Percentiles rank a stretch among this genome's conserved stretches.
Evolutionary conservation across 2,113 vertebrate species (phyloP).

Genomic region (Cygnus atratus): DNA sequence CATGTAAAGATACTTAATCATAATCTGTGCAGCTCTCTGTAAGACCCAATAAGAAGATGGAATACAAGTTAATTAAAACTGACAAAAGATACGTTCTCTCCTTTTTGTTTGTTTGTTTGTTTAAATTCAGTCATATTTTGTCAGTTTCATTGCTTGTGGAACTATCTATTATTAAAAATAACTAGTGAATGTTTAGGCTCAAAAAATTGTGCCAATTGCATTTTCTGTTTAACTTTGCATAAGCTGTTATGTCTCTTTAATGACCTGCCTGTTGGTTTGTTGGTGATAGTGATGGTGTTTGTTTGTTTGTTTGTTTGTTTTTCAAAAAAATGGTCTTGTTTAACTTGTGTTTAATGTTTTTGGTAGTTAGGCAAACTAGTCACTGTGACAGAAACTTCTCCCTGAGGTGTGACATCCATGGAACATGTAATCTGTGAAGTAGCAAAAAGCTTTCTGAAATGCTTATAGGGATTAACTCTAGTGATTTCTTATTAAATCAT

Average conservation of each 20-base stretch:
- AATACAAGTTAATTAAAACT: neutral
- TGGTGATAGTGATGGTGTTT: too few relatives aligned
- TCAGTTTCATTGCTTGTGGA: neutral
- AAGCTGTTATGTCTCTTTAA: neutral
- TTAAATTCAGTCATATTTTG: neutral
- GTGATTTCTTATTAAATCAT: neutral
- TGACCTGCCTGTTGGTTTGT: neutral
- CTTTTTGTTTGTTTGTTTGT: too few relatives aligned
- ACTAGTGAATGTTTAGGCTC: neutral
- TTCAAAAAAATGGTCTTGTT: neutral
- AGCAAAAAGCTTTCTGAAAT: neutral
- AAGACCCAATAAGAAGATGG: neutral
- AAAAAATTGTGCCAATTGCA: neutral
- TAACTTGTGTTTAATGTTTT: neutral
- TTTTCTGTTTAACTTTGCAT: neutral
- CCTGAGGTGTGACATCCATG: neutral
- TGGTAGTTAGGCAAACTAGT: neutral
- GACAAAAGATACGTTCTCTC: neutral
- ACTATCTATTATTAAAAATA: neutral
- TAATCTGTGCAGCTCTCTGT: neutral
- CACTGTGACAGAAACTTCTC: neutral
- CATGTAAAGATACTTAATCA: neutral
- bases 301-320: neutral
- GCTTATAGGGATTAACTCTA: neutral
- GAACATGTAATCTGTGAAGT: neutral